These are phyloP conservation scores for Anguilla megastoma DNA, from an alignment of 2,797 vertebrate genomes.

Conservation along the genomic window DNA sequence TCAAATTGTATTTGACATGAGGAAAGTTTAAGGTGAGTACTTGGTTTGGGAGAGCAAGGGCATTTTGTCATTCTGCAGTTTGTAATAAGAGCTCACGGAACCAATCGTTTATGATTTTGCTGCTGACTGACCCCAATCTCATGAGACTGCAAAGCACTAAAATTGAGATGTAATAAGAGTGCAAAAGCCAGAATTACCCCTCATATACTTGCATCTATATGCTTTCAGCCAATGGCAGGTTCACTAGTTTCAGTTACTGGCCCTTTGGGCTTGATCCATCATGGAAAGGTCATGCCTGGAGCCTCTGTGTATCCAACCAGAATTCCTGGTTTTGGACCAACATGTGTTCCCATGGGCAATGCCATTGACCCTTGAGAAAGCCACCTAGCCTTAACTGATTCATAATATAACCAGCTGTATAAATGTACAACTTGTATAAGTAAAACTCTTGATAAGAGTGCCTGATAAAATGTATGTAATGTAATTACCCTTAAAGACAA, in stretches of 20 bases:
- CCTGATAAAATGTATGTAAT: background rate
- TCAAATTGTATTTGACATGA: background rate
- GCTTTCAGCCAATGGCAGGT: conserved; percentile 29
- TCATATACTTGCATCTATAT: conserved; percentile 32
- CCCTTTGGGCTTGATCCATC: background rate
- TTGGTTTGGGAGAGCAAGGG: background rate
- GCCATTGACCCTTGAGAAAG: background rate
- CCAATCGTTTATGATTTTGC: background rate
- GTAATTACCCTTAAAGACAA: background rate
- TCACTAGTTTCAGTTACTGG: conserved; percentile 31
- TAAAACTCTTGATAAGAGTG: background rate
- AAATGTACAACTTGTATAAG: background rate
- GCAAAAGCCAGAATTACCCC: conserved; percentile 10
- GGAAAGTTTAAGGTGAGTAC: background rate
- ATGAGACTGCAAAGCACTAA: background rate
- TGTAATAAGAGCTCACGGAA: conserved; percentile 8
- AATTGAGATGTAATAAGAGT: conserved; percentile 24
- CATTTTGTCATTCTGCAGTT: conserved; percentile 13
- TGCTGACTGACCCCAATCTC: conserved; percentile 22
- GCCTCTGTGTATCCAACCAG: background rate
- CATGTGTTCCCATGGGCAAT: background rate
- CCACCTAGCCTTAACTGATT: background rate
- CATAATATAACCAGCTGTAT: background rate
- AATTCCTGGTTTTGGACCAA: conserved; percentile 36
- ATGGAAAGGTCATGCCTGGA: background rate